A percentile compares a stretch with the other conserved stretches of the same genome.
Evolutionary conservation across 2,113 vertebrate species (phyloP).

Genomic region (Psilopogon haemacephalus): DNA sequence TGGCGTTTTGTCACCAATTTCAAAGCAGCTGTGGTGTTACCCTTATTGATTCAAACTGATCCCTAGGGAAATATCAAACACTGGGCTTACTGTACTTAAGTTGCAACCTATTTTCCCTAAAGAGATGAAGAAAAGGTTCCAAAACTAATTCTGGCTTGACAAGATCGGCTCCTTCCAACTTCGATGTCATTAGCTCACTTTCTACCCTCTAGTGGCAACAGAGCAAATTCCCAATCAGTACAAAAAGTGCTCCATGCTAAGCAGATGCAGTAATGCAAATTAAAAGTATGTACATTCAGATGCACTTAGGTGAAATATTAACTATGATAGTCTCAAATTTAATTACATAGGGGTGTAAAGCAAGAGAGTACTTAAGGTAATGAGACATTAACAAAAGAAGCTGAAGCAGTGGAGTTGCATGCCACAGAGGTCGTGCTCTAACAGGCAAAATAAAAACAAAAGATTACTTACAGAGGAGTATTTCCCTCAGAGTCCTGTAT

Average conservation of each 20-base stretch:
- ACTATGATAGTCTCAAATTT: background rate
- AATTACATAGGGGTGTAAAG: background rate
- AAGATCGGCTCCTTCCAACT: background rate
- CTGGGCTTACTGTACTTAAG: background rate
- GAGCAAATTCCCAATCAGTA: background rate
- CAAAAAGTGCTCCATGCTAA: background rate
- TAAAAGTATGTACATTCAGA: background rate
- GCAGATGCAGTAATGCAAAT: background rate
- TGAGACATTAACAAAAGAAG: rapidly evolving
- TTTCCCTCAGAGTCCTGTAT: conserved; percentile 96
- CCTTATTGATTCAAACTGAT: background rate
- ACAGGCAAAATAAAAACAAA: background rate
- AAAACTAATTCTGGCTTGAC: background rate
- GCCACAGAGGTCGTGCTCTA: background rate
- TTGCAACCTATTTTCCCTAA: background rate
- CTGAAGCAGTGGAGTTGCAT: background rate
- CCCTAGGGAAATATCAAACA: background rate
- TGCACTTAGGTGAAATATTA: background rate
- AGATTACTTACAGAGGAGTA: conserved; percentile 88
- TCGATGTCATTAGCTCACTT: background rate
- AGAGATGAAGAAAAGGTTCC: background rate
- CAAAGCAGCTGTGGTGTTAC: background rate
- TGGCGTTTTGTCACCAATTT: background rate
- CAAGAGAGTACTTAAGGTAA: background rate
- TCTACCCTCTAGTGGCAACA: background rate